phyloP scores from a whole-genome alignment of 1,140 invertebrate species.

The Dolichoris vasculosae region DNA sequence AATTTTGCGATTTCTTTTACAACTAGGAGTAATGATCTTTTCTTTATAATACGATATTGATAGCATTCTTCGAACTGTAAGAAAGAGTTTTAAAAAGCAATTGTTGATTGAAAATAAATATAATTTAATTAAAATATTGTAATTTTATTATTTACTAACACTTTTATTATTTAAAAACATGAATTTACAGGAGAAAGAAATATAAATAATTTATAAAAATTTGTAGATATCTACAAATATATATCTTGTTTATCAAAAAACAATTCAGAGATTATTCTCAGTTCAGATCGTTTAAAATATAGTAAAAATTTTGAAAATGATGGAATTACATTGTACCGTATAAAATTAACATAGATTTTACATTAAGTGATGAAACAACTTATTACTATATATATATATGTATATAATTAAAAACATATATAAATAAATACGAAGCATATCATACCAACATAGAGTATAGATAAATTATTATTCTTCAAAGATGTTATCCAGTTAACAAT shows the following conservation, averaged over 20 bases:
- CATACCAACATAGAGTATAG: too few relatives aligned
- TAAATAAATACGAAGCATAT: not conserved
- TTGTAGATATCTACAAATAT: too few relatives aligned
- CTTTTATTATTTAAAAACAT: too few relatives aligned
- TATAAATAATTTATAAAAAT: too few relatives aligned
- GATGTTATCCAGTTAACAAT: too few relatives aligned
- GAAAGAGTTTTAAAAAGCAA: not conserved
- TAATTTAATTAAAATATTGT: not conserved
- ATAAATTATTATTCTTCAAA: too few relatives aligned
- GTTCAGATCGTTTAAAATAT: not conserved
- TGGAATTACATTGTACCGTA: not conserved
- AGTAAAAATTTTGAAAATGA: not conserved
- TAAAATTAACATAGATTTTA: not conserved
- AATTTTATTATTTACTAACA: not conserved
- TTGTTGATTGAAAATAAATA: not conserved
- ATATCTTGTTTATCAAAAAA: not conserved
- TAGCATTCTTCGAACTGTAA: not conserved
- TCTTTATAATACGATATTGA: slow-evolving; percentile 54
- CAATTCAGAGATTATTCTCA: not conserved
- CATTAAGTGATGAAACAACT: not conserved
- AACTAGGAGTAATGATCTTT: slow-evolving; percentile 64
- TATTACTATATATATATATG: not conserved
- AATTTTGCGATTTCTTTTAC: slow-evolving; percentile 44
- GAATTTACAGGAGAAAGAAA: too few relatives aligned
- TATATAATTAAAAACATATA: not conserved